A percentile compares a stretch with the other conserved stretches of the same genome.
Evolutionary conservation across 2,797 vertebrate genomes (phyloP).

Genomic region (Mus caroli): DNA sequence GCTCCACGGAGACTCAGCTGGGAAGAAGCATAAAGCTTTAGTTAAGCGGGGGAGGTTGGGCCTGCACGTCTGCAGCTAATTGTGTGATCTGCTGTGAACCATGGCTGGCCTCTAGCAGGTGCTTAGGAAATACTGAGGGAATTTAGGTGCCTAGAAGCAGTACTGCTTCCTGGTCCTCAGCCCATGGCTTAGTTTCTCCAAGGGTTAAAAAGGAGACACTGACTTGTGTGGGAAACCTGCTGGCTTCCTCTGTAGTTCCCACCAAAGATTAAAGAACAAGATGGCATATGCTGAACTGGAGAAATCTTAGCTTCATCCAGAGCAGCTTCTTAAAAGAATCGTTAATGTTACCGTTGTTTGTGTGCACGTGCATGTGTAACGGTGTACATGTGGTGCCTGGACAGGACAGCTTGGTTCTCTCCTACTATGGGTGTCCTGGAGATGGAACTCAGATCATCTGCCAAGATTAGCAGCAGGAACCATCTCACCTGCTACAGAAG

Average conservation of each 20-base stretch:
- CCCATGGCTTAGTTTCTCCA: fast-evolving
- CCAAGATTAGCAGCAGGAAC: neutral
- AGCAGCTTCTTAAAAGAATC: neutral
- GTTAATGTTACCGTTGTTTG: neutral
- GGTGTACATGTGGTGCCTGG: neutral
- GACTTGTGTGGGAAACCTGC: too few relatives aligned
- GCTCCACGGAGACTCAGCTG: neutral
- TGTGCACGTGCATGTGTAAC: neutral
- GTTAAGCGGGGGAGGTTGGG: neutral
- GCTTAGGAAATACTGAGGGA: neutral
- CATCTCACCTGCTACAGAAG: neutral
- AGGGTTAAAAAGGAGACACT: neutral
- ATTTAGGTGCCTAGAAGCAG: neutral
- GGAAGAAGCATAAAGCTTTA: neutral
- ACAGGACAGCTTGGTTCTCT: neutral
- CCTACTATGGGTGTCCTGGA: neutral
- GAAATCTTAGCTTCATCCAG: neutral
- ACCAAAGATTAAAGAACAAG: neutral
- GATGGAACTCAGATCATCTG: neutral
- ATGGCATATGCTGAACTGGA: neutral
- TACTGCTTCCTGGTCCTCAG: neutral
- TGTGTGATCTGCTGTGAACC: neutral
- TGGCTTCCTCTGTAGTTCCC: fast-evolving
- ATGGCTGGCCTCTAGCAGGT: neutral
- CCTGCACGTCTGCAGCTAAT: fast-evolving